phyloP scores from a whole-genome alignment of 1,140 invertebrate genomes.

The Formica selysi region DNA sequence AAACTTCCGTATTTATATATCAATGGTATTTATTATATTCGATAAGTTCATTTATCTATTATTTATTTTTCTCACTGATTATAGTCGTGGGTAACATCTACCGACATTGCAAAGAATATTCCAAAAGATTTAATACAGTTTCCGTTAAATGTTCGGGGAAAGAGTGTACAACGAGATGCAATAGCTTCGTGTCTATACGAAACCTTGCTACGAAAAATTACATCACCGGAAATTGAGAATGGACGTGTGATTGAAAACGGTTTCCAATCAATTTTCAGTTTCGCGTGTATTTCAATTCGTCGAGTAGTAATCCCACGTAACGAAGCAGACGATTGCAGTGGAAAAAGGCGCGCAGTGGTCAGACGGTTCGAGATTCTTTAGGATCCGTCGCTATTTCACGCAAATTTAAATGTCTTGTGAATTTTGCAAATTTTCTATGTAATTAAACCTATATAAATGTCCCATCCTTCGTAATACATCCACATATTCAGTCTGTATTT shows the following conservation, averaged over 20 bases:
- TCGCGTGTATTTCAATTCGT: conserved; percentile 43
- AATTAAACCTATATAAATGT: background rate
- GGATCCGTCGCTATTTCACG: background rate
- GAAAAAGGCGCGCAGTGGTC: conserved; percentile 23
- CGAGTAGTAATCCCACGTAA: conserved; percentile 44
- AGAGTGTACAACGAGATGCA: background rate
- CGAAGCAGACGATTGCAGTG: conserved; percentile 43
- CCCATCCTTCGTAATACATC: background rate
- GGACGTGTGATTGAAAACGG: conserved; percentile 40
- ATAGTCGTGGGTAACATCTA: background rate
- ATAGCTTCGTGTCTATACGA: background rate
- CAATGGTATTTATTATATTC: background rate
- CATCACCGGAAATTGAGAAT: conserved; percentile 34
- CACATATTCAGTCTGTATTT: background rate
- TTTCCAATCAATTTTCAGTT: conserved; percentile 49
- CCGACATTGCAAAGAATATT: background rate
- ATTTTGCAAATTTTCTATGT: background rate
- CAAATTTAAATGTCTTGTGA: background rate
- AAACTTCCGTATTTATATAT: background rate
- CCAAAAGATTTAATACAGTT: background rate
- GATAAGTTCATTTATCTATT: background rate
- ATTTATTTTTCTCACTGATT: background rate
- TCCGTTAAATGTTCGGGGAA: background rate
- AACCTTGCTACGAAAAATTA: conserved; percentile 21
- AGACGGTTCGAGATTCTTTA: conserved; percentile 9